A percentile compares a stretch with the other conserved stretches of the same genome.
These are phyloP conservation scores for Thereuonema tuberculata DNA, from an alignment of 1,140 invertebrate species.

Conservation along the genomic window DNA sequence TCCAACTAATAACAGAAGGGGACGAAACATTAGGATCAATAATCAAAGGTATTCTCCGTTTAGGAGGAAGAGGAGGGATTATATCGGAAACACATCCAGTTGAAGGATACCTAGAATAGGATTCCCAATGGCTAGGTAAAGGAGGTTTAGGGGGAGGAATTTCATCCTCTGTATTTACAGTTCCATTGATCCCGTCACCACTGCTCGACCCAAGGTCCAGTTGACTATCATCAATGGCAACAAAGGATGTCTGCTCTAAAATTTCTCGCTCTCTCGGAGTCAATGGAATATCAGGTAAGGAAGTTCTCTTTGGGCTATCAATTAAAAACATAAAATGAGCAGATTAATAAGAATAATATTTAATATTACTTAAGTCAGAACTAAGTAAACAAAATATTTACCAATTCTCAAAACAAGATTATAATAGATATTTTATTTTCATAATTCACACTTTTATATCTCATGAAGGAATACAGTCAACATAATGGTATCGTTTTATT, in stretches of 20 bases:
- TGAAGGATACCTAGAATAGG: conserved; percentile 1
- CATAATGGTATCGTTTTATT: too few relatives aligned
- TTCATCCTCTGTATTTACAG: conserved; percentile 7
- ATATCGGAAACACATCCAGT: not conserved
- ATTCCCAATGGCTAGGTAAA: conserved; percentile 49
- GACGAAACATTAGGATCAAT: not conserved
- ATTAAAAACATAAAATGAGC: too few relatives aligned
- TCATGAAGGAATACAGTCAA: too few relatives aligned
- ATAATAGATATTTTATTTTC: too few relatives aligned
- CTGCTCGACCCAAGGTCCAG: not conserved
- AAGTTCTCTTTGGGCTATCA: conserved; percentile 44
- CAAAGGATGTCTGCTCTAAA: conserved; percentile 26
- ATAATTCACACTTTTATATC: too few relatives aligned
- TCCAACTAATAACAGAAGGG: not conserved
- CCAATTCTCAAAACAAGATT: too few relatives aligned
- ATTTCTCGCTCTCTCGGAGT: conserved; percentile 33
- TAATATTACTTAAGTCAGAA: too few relatives aligned
- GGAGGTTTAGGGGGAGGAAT: conserved; percentile 74
- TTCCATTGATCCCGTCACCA: not conserved
- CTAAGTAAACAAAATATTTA: too few relatives aligned
- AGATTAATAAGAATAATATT: too few relatives aligned
- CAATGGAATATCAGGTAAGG: conserved; percentile 58
- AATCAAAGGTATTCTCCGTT: not conserved
- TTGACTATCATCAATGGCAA: not conserved
- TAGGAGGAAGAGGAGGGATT: conserved; percentile 7